These are phyloP conservation scores for Chymomyza caudatula DNA, from an alignment of 2,888 invertebrate species.

Conservation along the genomic window DNA sequence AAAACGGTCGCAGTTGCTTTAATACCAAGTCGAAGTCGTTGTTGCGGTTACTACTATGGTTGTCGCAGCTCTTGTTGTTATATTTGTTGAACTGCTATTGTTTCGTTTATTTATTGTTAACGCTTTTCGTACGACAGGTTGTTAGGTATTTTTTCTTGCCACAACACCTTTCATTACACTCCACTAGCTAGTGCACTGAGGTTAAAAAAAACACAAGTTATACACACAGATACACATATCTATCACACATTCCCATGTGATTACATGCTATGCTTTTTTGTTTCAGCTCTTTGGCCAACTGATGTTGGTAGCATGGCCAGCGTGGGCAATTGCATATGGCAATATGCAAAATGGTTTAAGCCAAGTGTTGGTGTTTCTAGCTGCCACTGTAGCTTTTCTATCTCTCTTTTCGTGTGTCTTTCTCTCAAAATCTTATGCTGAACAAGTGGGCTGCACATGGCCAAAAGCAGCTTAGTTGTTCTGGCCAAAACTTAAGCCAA, in stretches of 20 bases:
- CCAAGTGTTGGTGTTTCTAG: background rate
- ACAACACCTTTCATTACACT: conserved; percentile 63
- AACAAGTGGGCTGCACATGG: conserved; percentile 34
- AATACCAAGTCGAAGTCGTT: conserved; percentile 2
- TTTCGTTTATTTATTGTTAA: conserved; percentile 68
- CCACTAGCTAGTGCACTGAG: conserved; percentile 39
- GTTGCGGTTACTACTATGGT: too few relatives aligned
- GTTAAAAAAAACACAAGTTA: conserved; percentile 22
- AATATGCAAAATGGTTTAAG: background rate
- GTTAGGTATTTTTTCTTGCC: conserved; percentile 47
- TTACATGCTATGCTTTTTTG: background rate
- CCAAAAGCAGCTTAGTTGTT: conserved; percentile 36
- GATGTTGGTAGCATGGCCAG: background rate
- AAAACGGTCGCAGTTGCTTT: background rate
- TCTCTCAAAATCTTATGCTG: background rate
- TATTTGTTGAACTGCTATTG: conserved; percentile 37
- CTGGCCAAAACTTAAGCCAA: conserved; percentile 65
- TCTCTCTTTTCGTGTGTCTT: background rate
- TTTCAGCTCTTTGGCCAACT: background rate
- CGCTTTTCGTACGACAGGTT: conserved; percentile 68
- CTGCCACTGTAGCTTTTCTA: conserved; percentile 4
- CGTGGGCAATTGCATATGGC: background rate
- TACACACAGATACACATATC: background rate
- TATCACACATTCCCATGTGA: background rate
- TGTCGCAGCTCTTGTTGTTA: too few relatives aligned